Evolutionary conservation across 2,888 invertebrate genomes (phyloP).

Genomic region (Callyntrura guangdongensis): DNA sequence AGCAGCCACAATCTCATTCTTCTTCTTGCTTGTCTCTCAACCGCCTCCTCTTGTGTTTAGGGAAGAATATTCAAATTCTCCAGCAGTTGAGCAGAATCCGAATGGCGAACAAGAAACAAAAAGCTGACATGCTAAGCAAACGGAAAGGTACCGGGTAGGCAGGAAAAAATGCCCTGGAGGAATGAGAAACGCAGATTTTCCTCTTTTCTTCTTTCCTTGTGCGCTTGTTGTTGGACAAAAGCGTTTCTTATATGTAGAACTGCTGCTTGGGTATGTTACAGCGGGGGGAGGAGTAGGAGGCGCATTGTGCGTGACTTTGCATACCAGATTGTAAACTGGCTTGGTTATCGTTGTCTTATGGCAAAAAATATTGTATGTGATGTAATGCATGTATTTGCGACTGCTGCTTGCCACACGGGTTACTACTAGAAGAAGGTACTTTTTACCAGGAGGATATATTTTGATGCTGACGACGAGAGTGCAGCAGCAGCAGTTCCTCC

Average conservation of each 20-base stretch:
- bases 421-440: no score
- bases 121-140: conserved; percentile 4
- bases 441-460: no score
- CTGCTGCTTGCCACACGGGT: no score
- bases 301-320: no score
- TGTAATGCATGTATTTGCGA: no score
- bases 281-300: not conserved
- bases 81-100: not conserved
- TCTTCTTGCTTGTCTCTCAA: not conserved
- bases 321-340: not conserved
- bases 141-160: not conserved
- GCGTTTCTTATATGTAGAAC: not conserved
- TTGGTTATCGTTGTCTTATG: not conserved
- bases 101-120: not conserved
- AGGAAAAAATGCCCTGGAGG: conserved; percentile 47
- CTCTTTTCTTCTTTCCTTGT: not conserved
- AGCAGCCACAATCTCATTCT: conserved; percentile 45
- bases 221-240: not conserved
- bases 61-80: conserved; percentile 43
- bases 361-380: no score
- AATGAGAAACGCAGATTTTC: conserved; percentile 19
- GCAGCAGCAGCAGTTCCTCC: not conserved
- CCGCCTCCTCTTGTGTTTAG: not conserved
- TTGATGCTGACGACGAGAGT: no score
- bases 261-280: no score